These are phyloP conservation scores for Anolis carolinensis DNA, from an alignment of 2,113 vertebrate species.

Conservation along the genomic window DNA sequence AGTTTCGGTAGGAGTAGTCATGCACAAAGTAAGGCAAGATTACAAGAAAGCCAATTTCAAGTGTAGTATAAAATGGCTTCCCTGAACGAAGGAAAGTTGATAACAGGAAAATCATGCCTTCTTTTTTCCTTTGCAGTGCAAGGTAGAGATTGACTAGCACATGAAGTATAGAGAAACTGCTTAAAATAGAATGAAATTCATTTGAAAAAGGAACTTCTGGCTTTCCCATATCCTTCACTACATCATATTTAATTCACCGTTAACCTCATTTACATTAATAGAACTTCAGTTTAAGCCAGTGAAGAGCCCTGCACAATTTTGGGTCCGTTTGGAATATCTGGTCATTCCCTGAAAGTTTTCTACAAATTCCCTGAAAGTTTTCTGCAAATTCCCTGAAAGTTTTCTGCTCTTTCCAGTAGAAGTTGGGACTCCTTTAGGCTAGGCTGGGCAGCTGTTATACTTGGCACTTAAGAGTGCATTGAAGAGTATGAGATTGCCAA, in stretches of 20 bases:
- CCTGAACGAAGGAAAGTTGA: not conserved
- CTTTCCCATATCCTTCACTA: not conserved
- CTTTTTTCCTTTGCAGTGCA: conserved; percentile 32
- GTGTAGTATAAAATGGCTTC: not conserved
- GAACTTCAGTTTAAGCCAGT: not conserved
- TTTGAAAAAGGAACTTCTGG: not conserved
- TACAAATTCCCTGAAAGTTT: conserved; percentile 49
- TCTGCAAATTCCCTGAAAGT: conserved; percentile 45
- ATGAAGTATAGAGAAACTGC: not conserved
- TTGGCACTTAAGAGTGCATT: not conserved
- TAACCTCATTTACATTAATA: conserved; percentile 5
- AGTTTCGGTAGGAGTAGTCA: not conserved
- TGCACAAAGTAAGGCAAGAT: not conserved
- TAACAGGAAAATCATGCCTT: no score
- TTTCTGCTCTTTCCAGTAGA: no score
- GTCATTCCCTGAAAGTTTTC: not conserved
- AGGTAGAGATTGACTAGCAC: not conserved
- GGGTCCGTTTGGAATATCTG: conserved; percentile 14
- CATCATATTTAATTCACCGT: conserved; percentile 22
- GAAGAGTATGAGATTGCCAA: not conserved
- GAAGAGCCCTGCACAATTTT: conserved; percentile 41
- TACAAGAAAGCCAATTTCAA: conserved; percentile 3
- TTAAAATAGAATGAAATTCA: conserved; percentile 25
- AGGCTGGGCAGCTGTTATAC: not conserved
- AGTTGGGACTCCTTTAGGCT: conserved; percentile 15